Percentiles rank a stretch among this genome's conserved stretches.
Conservation (phyloP, 2,113 vertebrate genomes). For the Oenanthe melanoleuca region DNA sequence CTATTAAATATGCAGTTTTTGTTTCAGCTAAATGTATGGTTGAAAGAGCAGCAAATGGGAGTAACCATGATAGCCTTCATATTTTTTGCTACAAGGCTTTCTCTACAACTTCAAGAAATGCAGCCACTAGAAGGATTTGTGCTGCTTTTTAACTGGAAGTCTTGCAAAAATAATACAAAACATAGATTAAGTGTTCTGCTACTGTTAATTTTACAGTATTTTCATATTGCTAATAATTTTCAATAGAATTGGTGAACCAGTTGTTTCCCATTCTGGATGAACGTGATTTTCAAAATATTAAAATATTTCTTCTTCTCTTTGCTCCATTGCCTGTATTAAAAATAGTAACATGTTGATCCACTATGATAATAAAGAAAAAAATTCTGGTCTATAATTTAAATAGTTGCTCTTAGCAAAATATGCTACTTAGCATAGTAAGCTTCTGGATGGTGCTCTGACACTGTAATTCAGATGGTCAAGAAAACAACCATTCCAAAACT, state of each 20-base stretch:
- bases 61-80: not conserved
- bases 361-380: slow-evolving; percentile 42
- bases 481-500: not conserved
- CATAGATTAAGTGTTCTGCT: not conserved
- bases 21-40: not conserved
- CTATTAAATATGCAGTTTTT: not conserved
- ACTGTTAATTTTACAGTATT: not conserved
- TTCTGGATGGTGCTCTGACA: not conserved
- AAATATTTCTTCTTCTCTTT: not conserved
- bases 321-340: not conserved
- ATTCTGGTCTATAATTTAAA: slow-evolving; percentile 39
- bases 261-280: not conserved
- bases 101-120: not conserved
- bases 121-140: not conserved
- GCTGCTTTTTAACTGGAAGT: not conserved
- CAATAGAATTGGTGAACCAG: not conserved
- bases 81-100: not conserved
- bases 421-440: not conserved
- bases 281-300: not conserved
- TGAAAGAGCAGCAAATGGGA: slow-evolving; percentile 1
- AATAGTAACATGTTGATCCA: not conserved
- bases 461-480: not conserved
- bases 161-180: not conserved
- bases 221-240: not conserved
- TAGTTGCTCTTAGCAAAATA: slow-evolving; percentile 11